Conservation (phyloP, 2,113 vertebrate species). For the Lepisosteus oculatus region DNA sequence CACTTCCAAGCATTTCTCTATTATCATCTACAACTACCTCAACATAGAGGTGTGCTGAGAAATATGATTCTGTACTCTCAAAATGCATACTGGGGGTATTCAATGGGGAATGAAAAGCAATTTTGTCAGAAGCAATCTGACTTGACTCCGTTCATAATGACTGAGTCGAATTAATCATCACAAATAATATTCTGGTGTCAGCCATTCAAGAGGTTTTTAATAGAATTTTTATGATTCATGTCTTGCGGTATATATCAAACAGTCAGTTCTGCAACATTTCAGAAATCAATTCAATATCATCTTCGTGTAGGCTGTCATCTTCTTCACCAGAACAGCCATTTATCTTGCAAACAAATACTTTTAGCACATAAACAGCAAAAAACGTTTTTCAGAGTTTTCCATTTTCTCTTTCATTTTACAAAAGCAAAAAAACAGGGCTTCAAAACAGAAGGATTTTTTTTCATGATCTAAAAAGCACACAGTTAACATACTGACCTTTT, state of each 20-base stretch:
- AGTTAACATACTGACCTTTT: too few species aligned
- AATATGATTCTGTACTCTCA: conserved; percentile 61
- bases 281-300: conserved; percentile 90
- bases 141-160: conserved; percentile 92
- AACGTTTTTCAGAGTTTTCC: conserved; percentile 42
- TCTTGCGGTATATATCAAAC: conserved; percentile 83
- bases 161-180: conserved; percentile 93
- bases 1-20: conserved; percentile 15
- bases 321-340: conserved; percentile 69
- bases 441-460: too few species aligned
- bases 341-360: conserved; percentile 80
- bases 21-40: conserved; percentile 52
- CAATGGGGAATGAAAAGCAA: conserved; percentile 87
- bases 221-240: conserved; percentile 96
- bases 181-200: conserved; percentile 92
- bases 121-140: conserved; percentile 80
- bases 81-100: conserved; percentile 70
- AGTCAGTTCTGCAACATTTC: conserved; percentile 82
- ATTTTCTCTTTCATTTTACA: conserved; percentile 26
- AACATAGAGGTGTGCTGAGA: conserved; percentile 49
- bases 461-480: too few species aligned
- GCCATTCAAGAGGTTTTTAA: conserved; percentile 90
- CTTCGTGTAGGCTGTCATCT: conserved; percentile 89
- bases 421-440: too few species aligned
- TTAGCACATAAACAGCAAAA: conserved; percentile 61